These are phyloP conservation scores for Tichodroma muraria DNA, from an alignment of 2,113 vertebrate species.

Conservation along the genomic window DNA sequence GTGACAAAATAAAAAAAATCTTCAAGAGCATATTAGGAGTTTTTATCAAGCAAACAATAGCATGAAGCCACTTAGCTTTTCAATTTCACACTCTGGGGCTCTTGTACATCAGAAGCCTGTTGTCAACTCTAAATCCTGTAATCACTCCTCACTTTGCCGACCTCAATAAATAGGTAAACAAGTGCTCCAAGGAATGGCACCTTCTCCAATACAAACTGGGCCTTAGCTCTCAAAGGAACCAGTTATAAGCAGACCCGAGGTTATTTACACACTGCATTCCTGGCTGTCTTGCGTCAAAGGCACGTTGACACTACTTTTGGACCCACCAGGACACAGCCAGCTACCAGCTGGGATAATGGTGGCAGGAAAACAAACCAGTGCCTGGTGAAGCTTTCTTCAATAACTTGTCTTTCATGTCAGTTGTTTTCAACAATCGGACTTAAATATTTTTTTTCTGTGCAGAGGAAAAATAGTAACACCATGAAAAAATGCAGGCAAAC, in stretches of 20 bases:
- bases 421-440: not conserved
- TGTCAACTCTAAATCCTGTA: conserved; percentile 42
- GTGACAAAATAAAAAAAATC: not conserved
- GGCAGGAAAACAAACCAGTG: not conserved
- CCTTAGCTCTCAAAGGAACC: not conserved
- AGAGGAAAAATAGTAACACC: not conserved
- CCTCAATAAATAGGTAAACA: conserved; percentile 58
- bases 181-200: conserved; percentile 11
- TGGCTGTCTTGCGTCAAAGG: not conserved
- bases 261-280: conserved; percentile 30
- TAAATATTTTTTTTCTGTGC: not conserved
- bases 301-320: not conserved
- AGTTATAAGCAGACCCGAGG: not conserved
- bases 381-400: not conserved
- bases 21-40: not conserved
- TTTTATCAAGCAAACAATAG: conserved; percentile 56
- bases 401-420: not conserved
- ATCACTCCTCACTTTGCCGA: conserved; percentile 53
- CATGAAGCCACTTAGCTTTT: conserved; percentile 55
- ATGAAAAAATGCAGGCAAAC: not conserved
- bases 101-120: conserved; percentile 44
- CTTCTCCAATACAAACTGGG: not conserved
- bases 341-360: not conserved
- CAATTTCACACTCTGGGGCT: conserved; percentile 67
- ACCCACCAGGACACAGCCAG: not conserved